Base-by-base conservation (phyloP, 2,113 vertebrate genomes). In the Campylomormyrus numenius region DNA sequence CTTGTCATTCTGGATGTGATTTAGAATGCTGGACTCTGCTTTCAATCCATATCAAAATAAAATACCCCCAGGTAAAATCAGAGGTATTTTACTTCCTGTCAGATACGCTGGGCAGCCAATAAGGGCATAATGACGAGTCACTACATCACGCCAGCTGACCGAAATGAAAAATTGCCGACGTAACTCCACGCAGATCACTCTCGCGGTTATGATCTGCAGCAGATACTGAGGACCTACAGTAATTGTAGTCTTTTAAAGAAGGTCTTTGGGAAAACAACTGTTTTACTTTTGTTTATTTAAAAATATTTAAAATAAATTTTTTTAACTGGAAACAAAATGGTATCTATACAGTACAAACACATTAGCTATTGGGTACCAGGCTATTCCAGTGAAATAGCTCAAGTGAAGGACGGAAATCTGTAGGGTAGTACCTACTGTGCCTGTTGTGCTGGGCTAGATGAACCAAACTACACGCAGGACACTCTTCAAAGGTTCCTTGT, bases 61-160 rank as follows among this genome's bases (percentile, higher is more conserved):
- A 80, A 74, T 5, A 83, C 27, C 48, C 70, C 31, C n/a, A 53
- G 62, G 62, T 48, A 80, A 50, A 80, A 48, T 52, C 11, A 66
- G 19, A 80, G 27, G 88, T 89, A 15, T 35, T 52, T 89, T 52
- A 52, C 62, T 83, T 89, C 31, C 58, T 66, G 87, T 88, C 56
- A 66, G 45, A 13, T 11, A 11, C 1, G 11, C 7, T 49, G 42
- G 11, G n/a, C 88, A 74, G n/a, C 50, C 31, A 88, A 88, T 42
- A 58, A 88, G 85, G 50, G 3, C 31, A 53, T 53, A 52, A 53
- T 52, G 49, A 13, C 17, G 15, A 62, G 46, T 17, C 42, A 50
- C 6, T 10, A 15, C 27, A 35, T 31, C 46, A 50, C 2, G 2
- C 24, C 6, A 42, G 45, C 70, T 19, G 48, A 83, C 46, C 27